Evolutionary conservation across 2,888 invertebrate species (phyloP).

Genomic region (Melolontha melolontha): DNA sequence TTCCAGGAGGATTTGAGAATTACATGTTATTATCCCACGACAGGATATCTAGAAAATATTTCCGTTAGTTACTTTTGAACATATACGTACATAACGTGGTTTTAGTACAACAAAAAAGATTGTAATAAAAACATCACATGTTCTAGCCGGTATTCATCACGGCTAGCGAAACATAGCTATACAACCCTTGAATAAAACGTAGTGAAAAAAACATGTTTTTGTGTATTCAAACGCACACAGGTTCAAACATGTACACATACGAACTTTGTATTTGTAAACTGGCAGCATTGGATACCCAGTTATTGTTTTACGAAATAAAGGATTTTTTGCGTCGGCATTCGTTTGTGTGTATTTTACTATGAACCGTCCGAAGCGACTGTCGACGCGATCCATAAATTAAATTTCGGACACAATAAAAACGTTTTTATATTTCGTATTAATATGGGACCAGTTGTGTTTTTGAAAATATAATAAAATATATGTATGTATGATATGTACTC

Average conservation of each 20-base stretch:
- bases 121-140: conserved; percentile 24
- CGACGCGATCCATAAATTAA: conserved; percentile 44
- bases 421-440: conserved; percentile 45
- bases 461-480: conserved; percentile 39
- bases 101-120: background rate
- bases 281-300: conserved; percentile 32
- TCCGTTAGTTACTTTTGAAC: too few species aligned
- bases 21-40: too few species aligned
- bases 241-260: background rate
- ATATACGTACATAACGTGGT: background rate
- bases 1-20: too few species aligned
- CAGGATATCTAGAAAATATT: too few species aligned
- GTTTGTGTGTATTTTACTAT: conserved; percentile 36
- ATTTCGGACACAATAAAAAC: conserved; percentile 46
- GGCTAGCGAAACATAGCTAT: conserved; percentile 7
- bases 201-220: conserved; percentile 22
- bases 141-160: conserved; percentile 7
- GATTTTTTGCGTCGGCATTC: conserved; percentile 42
- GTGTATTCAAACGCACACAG: conserved; percentile 7
- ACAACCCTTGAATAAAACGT: conserved; percentile 12
- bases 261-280: conserved; percentile 32
- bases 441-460: conserved; percentile 37
- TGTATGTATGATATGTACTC: conserved; percentile 22
- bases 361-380: conserved; percentile 27
- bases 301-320: conserved; percentile 43